These are phyloP conservation scores for Neosilurus hyrtlii DNA, from an alignment of 2,797 vertebrate genomes.

Conservation along the genomic window DNA sequence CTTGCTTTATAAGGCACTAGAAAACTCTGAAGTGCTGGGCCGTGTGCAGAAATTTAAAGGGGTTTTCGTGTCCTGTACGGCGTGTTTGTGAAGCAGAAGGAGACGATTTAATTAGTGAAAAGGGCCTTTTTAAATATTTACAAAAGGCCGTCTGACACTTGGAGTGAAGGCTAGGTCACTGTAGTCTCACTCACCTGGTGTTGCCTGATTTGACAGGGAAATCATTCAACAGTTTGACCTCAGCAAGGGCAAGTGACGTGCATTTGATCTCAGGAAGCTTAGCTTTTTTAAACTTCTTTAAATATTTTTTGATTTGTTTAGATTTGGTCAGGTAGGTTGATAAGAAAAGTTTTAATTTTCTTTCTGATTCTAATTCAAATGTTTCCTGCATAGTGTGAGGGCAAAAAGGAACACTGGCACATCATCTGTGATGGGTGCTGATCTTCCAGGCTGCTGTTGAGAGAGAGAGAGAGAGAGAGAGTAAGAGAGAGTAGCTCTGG, in stretches of 20 bases:
- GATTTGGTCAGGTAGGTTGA: background rate
- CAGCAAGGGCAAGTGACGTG: slow-evolving; percentile 50
- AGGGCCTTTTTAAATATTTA: slow-evolving; percentile 71
- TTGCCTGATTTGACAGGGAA: slow-evolving; percentile 57
- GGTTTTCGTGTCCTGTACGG: slow-evolving; percentile 39
- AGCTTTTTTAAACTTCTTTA: background rate
- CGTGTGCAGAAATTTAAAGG: slow-evolving; percentile 48
- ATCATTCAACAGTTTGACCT: slow-evolving; percentile 53
- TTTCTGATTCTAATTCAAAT: background rate
- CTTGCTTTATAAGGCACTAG: slow-evolving; percentile 50
- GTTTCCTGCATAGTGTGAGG: background rate
- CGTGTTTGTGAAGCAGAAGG: slow-evolving; percentile 53
- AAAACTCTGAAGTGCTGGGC: slow-evolving; percentile 36
- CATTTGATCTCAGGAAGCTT: slow-evolving; percentile 30
- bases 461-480: slow-evolving; percentile 17
- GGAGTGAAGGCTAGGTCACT: slow-evolving; percentile 59
- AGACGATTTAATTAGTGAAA: slow-evolving; percentile 67
- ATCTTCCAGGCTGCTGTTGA: slow-evolving; percentile 20
- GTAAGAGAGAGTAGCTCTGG: slow-evolving; percentile 40
- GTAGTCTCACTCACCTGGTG: slow-evolving; percentile 64
- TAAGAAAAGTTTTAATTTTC: background rate
- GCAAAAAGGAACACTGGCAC: background rate
- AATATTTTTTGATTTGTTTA: background rate
- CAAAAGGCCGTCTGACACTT: slow-evolving; percentile 66
- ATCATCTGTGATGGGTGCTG: slow-evolving; percentile 29